Evolutionary conservation across 2,113 vertebrate species (phyloP), one percentile per base, ranked within the genome.

Genomic region (Phylloscopus trochilus): DNA sequence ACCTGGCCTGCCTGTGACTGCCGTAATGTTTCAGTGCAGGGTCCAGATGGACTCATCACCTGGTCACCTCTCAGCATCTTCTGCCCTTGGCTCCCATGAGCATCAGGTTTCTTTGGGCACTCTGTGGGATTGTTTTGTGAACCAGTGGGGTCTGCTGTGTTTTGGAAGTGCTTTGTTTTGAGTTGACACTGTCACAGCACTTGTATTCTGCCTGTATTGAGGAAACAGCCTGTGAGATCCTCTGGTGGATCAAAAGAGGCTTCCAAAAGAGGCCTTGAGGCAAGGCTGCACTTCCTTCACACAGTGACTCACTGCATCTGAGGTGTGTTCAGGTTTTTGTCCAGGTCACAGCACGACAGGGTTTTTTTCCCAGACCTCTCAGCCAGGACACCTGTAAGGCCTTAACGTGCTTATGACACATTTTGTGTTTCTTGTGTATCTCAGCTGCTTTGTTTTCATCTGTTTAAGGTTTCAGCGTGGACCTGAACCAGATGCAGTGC

Each of bases 401-500:
- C 26, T 49, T 43, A 41, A 66, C 0, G 0, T 47, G 60, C 10
- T 46, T 30, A 15, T 47, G 62, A 30, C 35, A 21, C 23, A 0
- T 46, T 39, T 81, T 1, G 0, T 31, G 7, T 41, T 5, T 0
- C 5, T 31, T 15, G 3, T 33, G 20, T 41, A 8, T 62, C 62
- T 75, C 30, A 91, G 83, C 59, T 87, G 72, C n/a, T 93, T 69
- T 81, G 19, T 77, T 72, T 78, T 30, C 63, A 26, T 87, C 49
- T 76, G 21, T 47, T 63, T 59, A 55, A 99, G 98, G 98, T 70
- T 99, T 99, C 93, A 97, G 88, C 3, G 91, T 96, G 43, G 96
- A 98, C 58, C 87, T 98, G 82, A 97, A 98, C 63, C 95, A 87
- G 1, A 97, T 98, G 74, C 97, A 96, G 79, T 92, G 96, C 83